A percentile compares a stretch with the other conserved stretches of the same genome.
Evolutionary conservation across 30 jellyfish, hydroid and myxozoan genomes (phyloP).

Genomic region (Nemopilema nomurai): DNA sequence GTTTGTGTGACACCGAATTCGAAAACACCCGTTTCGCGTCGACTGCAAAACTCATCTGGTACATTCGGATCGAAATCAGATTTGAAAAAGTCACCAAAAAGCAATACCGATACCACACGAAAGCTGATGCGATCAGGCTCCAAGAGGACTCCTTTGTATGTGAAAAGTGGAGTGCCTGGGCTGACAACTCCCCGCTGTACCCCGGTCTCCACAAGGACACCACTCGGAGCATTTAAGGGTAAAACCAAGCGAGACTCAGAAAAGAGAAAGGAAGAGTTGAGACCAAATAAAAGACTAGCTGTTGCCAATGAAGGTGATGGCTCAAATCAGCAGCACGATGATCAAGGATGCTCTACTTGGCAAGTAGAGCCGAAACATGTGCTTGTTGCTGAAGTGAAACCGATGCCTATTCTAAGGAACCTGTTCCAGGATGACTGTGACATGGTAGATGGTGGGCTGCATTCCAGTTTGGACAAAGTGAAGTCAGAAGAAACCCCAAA

Average conservation of each 20-base stretch:
- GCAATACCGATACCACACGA: constrained; percentile 7
- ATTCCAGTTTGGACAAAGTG: not conserved
- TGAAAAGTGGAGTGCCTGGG: not conserved
- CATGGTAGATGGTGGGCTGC: not conserved
- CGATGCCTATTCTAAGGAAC: constrained; percentile 26
- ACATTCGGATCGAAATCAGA: not conserved
- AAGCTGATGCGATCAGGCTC: not conserved
- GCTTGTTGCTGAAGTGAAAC: constrained; percentile 39
- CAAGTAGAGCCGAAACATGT: not conserved
- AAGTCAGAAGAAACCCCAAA: not conserved
- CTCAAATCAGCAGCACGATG: not conserved
- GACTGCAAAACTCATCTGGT: constrained; percentile 4
- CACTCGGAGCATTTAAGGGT: constrained; percentile 25
- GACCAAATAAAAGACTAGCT: constrained; percentile 53
- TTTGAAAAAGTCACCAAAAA: not conserved
- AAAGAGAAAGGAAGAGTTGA: constrained; percentile 8
- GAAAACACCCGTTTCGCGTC: constrained; percentile 6
- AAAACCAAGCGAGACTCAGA: constrained; percentile 37
- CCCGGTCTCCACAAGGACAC: constrained; percentile 33
- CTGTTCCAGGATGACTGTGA: not conserved
- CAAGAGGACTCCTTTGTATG: constrained; percentile 27
- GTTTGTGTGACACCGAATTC: constrained; percentile 51
- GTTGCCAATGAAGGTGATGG: constrained; percentile 15
- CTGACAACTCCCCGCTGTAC: constrained; percentile 44
- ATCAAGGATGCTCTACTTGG: not conserved